These are phyloP conservation scores for Charadrius vociferus DNA, from an alignment of 2,113 vertebrate genomes.

Conservation along the genomic window DNA sequence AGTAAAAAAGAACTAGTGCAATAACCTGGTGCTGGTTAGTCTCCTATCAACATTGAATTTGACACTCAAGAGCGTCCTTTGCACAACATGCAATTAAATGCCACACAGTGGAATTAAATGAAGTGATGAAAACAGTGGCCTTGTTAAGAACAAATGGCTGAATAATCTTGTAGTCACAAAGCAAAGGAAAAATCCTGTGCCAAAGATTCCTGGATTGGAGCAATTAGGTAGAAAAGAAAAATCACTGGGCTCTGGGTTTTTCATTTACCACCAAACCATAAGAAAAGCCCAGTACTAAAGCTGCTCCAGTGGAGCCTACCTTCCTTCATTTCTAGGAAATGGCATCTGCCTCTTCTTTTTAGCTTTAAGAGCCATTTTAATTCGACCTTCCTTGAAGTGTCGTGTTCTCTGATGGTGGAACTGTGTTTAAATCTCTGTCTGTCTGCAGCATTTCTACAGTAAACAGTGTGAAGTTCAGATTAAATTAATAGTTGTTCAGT, in stretches of 20 bases:
- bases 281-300: background rate
- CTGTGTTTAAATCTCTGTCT: background rate
- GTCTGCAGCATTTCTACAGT: slow-evolving; percentile 34
- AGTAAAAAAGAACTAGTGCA: background rate
- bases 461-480: background rate
- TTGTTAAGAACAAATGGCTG: background rate
- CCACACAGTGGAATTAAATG: background rate
- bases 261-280: background rate
- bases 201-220: slow-evolving; percentile 48
- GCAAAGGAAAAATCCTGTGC: slow-evolving; percentile 8
- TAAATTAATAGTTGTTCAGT: background rate
- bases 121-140: background rate
- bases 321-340: slow-evolving; percentile 69
- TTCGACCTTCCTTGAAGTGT: slow-evolving; percentile 40
- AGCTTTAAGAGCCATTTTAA: slow-evolving; percentile 30
- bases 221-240: background rate
- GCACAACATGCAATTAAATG: background rate
- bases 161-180: background rate
- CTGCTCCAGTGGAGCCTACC: slow-evolving; percentile 56
- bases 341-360: slow-evolving; percentile 29
- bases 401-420: slow-evolving; percentile 9
- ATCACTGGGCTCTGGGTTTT: slow-evolving; percentile 9
- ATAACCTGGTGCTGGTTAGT: background rate
- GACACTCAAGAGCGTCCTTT: background rate
- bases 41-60: background rate